Conservation (phyloP, 2,113 vertebrate species). For the Podarcis muralis region DNA sequence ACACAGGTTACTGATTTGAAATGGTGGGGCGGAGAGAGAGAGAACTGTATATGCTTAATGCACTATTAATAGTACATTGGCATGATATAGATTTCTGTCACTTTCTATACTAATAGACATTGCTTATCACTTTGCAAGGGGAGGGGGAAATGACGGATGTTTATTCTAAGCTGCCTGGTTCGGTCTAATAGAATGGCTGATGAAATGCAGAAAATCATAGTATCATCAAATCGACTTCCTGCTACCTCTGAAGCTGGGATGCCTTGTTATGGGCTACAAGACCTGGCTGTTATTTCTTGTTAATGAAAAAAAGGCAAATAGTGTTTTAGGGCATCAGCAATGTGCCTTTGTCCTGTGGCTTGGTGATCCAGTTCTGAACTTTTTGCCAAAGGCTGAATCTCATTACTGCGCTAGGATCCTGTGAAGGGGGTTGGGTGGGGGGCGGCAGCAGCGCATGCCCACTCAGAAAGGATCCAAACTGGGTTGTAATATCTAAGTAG, state of each 20-base stretch:
- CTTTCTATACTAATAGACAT: conserved; percentile 72
- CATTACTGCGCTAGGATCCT: neutral
- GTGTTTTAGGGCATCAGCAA: accelerated
- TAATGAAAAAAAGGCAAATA: conserved; percentile 2
- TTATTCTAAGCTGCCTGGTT: conserved; percentile 75
- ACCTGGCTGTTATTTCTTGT: conserved; percentile 27
- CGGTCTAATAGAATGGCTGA: conserved; percentile 68
- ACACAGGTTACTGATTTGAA: conserved; percentile 46
- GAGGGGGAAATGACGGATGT: conserved; percentile 68
- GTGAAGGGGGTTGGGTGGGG: neutral
- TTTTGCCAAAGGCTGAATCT: neutral
- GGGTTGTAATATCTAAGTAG: neutral
- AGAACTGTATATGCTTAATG: conserved; percentile 62
- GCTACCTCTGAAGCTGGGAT: conserved; percentile 18
- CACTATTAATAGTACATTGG: conserved; percentile 74
- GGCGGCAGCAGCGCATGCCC: no score
- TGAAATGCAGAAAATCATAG: conserved; percentile 69
- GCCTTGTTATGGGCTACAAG: neutral
- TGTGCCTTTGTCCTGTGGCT: neutral
- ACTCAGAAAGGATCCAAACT: neutral
- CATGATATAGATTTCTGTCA: conserved; percentile 77
- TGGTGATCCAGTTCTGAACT: neutral
- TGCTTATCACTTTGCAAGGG: conserved; percentile 54
- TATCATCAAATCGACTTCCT: conserved; percentile 26
- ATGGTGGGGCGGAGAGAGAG: conserved; percentile 9